These are phyloP conservation scores for Harpalus rubripes DNA, from an alignment of 2,888 invertebrate species.

Conservation along the genomic window DNA sequence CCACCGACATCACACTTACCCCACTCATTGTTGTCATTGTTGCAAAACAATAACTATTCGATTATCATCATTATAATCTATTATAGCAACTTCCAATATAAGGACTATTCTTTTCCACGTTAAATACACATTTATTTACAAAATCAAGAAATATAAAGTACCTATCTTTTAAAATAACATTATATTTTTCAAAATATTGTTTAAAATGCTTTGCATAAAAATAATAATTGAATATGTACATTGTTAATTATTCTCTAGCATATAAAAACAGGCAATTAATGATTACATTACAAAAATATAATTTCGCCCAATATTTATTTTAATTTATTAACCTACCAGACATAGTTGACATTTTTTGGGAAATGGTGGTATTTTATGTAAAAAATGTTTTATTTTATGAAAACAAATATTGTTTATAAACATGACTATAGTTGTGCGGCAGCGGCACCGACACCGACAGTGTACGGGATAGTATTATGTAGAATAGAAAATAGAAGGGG, in stretches of 20 bases:
- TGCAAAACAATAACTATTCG: neutral
- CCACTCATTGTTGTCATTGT: neutral
- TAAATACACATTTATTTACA: no score
- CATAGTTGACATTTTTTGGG: neutral
- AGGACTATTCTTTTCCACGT: no score
- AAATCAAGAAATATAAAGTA: no score
- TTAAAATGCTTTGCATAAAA: neutral
- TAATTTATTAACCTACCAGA: neutral
- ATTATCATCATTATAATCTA: neutral
- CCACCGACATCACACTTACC: neutral
- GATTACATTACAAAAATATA: neutral
- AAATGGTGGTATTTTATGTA: neutral
- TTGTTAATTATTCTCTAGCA: neutral
- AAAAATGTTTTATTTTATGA: neutral
- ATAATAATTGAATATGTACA: neutral
- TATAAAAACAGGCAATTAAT: neutral
- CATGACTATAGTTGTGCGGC: neutral
- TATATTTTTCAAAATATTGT: neutral
- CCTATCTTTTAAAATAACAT: no score
- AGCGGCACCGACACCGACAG: no score
- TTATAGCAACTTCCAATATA: no score
- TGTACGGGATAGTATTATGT: slow-evolving; percentile 7
- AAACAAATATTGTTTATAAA: neutral
- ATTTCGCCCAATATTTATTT: slow-evolving; percentile 3
- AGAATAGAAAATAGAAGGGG: slow-evolving; percentile 30